A percentile compares a stretch with the other conserved stretches of the same genome.
Conservation (phyloP, 2,797 vertebrate genomes). For the Pygocentrus nattereri region DNA sequence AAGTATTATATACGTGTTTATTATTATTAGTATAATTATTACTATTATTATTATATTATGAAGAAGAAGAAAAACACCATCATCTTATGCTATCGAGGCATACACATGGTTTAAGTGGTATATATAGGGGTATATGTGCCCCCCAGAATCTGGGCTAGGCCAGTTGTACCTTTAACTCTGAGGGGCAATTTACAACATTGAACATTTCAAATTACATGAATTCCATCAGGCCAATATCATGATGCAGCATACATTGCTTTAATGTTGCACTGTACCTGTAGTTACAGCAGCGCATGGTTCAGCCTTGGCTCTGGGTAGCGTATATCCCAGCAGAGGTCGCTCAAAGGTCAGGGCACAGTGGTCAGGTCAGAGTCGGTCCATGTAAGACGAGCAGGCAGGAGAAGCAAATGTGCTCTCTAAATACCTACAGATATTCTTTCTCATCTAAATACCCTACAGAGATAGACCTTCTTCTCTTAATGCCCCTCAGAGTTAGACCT, state of each 20-base stretch:
- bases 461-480: neutral
- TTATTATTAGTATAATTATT: too few species aligned
- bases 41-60: too few species aligned
- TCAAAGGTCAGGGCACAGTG: slow-evolving; percentile 38
- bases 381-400: slow-evolving; percentile 32
- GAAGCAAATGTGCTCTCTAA: slow-evolving; percentile 17
- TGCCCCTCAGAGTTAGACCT: neutral
- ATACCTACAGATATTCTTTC: neutral
- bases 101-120: too few species aligned
- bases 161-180: too few species aligned
- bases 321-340: slow-evolving; percentile 39
- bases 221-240: neutral
- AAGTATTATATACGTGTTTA: too few species aligned
- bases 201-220: too few species aligned
- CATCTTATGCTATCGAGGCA: too few species aligned
- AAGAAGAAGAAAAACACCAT: too few species aligned
- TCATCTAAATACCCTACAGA: neutral
- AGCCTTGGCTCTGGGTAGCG: neutral
- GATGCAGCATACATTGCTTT: neutral
- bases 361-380: slow-evolving; percentile 30
- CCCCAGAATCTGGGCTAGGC: too few species aligned
- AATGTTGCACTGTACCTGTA: slow-evolving; percentile 41
- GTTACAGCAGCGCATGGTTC: neutral
- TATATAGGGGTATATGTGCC: too few species aligned
- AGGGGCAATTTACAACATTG: too few species aligned